Conservation (phyloP, 2,113 vertebrate species). For the Embiotoca jacksoni region DNA sequence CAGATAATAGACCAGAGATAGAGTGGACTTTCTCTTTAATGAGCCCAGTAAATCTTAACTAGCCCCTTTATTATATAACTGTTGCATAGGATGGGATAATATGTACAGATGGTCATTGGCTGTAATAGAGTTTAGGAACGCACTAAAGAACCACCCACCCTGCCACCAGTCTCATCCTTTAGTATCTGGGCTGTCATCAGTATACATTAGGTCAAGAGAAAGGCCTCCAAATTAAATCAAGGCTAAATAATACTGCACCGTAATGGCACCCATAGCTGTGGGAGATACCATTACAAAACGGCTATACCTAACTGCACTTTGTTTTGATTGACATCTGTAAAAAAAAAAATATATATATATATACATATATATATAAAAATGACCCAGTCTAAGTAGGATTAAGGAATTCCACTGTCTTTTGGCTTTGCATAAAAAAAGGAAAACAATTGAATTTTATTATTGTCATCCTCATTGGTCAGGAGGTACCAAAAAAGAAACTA, state of each 20-base stretch:
- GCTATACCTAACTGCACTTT: slow-evolving; percentile 48
- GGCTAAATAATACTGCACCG: slow-evolving; percentile 68
- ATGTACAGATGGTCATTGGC: slow-evolving; percentile 73
- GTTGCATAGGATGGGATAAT: slow-evolving; percentile 77
- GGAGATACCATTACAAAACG: slow-evolving; percentile 54
- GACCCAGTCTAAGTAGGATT: neutral
- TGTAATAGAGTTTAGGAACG: slow-evolving; percentile 75
- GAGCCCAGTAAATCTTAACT: slow-evolving; percentile 77
- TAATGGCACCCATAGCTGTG: slow-evolving; percentile 66
- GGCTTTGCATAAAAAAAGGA: neutral
- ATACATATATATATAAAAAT: slow-evolving; percentile 4
- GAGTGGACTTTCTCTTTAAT: slow-evolving; percentile 72
- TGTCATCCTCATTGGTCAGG: neutral
- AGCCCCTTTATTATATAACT: slow-evolving; percentile 77
- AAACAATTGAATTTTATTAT: neutral
- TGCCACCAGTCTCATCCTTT: slow-evolving; percentile 22
- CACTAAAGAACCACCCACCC: slow-evolving; percentile 41
- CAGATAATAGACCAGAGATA: slow-evolving; percentile 40
- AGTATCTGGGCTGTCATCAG: slow-evolving; percentile 72
- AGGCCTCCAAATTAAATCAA: slow-evolving; percentile 65
- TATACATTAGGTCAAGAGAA: slow-evolving; percentile 74
- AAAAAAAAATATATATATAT: slow-evolving; percentile 5
- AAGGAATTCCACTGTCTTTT: slow-evolving; percentile 2
- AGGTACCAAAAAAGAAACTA: neutral
- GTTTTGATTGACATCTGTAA: slow-evolving; percentile 25